Base-by-base conservation (phyloP, 2,888 invertebrate genomes). In the Ichneumoninae sp. region DNA sequence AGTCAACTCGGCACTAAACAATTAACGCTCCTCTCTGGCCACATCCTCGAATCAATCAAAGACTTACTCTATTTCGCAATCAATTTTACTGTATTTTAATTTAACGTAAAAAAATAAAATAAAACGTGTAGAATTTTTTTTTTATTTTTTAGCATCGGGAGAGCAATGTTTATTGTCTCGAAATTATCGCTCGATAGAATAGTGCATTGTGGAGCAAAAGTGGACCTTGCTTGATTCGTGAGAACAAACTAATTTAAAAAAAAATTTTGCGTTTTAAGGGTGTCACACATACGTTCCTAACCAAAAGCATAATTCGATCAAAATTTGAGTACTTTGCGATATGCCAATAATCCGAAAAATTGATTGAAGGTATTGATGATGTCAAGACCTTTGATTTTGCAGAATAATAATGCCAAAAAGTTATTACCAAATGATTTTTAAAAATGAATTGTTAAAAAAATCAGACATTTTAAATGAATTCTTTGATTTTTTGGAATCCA, bases 91-190 rank as follows among this genome's bases (percentile, higher is more conserved):
- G 16, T 16, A 60, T 10, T 60, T 30, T 60, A 60, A 26, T 26
- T 16, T 26, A 60, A 13, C 13, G 8, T 36, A 13, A 3, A n/a
- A 16, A 47, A 50, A 7, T 5, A 30, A n/a, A 69, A 69, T 26
- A 26, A 26, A 26, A 26, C 1, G 26, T 26, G 26, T 1, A 1
- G 26, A 26, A 26, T 26, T 26, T 26, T 26, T 26, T 26, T 26
- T 26, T 26, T 26, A 26, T 40, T 40, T 71, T 71, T 57, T 57
- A 36, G n/a, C 54, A 22, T 80, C 54, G 10, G 62, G 60, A 72
- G 52, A n/a, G 30, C 69, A 72, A 72, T 79, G 1, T 90, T 90
- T 90, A 90, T 90, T 90, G 89, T 90, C 89, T 86, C 85, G 83
- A 70, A 83, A 80, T 86, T 68, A 87, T 88, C 87, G 81, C 80